A percentile compares a stretch with the other conserved stretches of the same genome.
phyloP scores from a whole-genome alignment of 64 coral and sea anemone species.

The Dendrophyllia cribrosa region DNA sequence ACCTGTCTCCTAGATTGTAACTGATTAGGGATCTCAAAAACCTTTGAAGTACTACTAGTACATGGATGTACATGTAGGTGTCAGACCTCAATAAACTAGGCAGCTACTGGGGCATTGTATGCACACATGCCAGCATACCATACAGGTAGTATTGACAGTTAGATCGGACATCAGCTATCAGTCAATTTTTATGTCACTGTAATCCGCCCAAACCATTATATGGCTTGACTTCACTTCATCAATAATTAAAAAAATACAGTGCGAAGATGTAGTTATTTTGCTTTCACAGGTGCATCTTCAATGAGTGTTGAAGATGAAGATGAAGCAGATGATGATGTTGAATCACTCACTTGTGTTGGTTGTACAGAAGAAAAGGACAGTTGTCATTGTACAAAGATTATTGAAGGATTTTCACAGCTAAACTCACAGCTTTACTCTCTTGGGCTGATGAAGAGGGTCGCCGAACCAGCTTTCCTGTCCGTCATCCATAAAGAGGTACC shows the following conservation, averaged over 20 bases:
- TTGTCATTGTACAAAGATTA: slow-evolving; percentile 71
- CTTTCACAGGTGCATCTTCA: background rate
- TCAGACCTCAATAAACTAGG: too few species aligned
- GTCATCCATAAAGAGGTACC: slow-evolving; percentile 92
- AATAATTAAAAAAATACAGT: background rate
- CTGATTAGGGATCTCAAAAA: too few species aligned
- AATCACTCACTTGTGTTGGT: slow-evolving; percentile 73
- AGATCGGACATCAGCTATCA: too few species aligned
- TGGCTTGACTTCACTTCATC: background rate
- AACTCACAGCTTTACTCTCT: slow-evolving; percentile 79
- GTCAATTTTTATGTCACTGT: too few species aligned
- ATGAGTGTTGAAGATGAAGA: slow-evolving; percentile 42
- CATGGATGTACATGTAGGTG: too few species aligned
- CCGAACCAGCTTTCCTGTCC: slow-evolving; percentile 86
- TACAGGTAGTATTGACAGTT: too few species aligned
- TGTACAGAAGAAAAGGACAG: slow-evolving; percentile 73
- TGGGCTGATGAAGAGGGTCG: slow-evolving; percentile 89
- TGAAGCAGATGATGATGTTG: slow-evolving; percentile 75
- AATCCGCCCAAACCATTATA: too few species aligned
- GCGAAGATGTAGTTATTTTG: background rate
- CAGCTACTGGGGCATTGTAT: too few species aligned
- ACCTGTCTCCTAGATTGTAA: too few species aligned
- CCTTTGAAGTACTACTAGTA: too few species aligned
- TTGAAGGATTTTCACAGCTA: slow-evolving; percentile 77
- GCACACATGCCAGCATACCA: too few species aligned